Conservation (phyloP, 2,113 vertebrate species). For the Labeo rohita region DNA sequence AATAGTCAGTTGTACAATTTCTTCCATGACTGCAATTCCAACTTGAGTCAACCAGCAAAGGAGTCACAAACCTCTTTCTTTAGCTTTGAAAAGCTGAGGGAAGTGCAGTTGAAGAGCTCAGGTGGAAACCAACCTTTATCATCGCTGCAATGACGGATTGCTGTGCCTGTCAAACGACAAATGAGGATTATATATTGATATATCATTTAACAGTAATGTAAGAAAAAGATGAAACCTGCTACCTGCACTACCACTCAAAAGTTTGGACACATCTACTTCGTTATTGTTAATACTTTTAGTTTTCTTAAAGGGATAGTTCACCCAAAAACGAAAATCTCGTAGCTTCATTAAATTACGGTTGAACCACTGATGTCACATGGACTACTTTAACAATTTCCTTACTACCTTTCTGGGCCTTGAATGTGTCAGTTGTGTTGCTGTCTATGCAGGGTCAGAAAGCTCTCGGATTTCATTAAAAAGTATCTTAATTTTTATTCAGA, state of each 20-base stretch:
- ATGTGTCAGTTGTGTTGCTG: too few species aligned
- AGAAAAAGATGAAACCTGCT: neutral
- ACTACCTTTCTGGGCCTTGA: too few species aligned
- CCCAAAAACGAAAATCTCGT: too few species aligned
- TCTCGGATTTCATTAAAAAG: too few species aligned
- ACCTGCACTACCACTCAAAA: neutral
- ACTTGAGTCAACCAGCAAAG: neutral
- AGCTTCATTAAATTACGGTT: too few species aligned
- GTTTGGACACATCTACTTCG: neutral
- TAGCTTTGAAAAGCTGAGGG: slow-evolving; percentile 78
- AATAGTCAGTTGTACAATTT: neutral
- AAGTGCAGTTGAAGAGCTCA: slow-evolving; percentile 89
- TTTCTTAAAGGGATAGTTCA: neutral
- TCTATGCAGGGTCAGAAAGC: too few species aligned
- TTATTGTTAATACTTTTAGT: neutral
- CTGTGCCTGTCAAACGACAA: slow-evolving; percentile 74
- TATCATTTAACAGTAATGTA: neutral
- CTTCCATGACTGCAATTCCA: neutral
- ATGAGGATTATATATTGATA: neutral
- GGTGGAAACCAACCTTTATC: slow-evolving; percentile 87
- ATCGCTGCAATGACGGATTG: slow-evolving; percentile 84
- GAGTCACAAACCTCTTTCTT: slow-evolving; percentile 74
- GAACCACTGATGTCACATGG: too few species aligned
- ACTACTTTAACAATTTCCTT: too few species aligned
- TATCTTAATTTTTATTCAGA: too few species aligned